These are phyloP conservation scores for Protomyctophum bolini DNA, from an alignment of 2,113 vertebrate genomes.

Conservation along the genomic window DNA sequence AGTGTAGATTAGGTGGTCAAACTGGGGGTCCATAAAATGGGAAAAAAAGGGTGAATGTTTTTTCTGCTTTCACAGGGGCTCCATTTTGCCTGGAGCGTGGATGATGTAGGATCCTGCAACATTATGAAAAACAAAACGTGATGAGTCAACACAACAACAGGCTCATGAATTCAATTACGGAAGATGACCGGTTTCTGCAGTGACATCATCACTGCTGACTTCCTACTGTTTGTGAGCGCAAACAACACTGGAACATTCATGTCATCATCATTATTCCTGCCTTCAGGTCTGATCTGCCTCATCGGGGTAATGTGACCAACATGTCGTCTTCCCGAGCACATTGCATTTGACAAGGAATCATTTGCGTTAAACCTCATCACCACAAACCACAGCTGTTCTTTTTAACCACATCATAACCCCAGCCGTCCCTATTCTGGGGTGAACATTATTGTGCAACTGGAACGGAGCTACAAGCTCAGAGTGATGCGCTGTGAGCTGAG, in stretches of 20 bases:
- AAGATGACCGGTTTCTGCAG: background rate
- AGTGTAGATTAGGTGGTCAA: background rate
- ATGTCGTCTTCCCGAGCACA: background rate
- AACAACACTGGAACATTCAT: conserved; percentile 2
- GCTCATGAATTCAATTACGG: conserved; percentile 17
- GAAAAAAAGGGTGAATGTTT: background rate
- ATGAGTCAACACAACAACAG: too few species aligned
- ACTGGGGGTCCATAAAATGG: too few species aligned
- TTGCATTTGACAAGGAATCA: too few species aligned
- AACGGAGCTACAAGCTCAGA: too few species aligned
- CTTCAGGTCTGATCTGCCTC: background rate
- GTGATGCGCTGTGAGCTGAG: too few species aligned
- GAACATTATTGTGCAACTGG: background rate
- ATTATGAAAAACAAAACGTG: too few species aligned
- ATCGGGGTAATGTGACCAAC: too few species aligned
- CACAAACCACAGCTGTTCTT: too few species aligned
- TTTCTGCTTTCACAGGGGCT: background rate
- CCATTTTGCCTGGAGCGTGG: too few species aligned
- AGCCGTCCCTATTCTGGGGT: too few species aligned
- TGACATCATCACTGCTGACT: conserved; percentile 9
- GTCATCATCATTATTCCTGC: background rate
- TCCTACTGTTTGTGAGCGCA: conserved; percentile 1
- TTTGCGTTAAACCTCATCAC: conserved; percentile 1
- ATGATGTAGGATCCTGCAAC: too few species aligned
- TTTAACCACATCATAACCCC: too few species aligned